Evolutionary conservation across 2,113 vertebrate genomes (phyloP).

Genomic region (Tachuris rubrigastra): DNA sequence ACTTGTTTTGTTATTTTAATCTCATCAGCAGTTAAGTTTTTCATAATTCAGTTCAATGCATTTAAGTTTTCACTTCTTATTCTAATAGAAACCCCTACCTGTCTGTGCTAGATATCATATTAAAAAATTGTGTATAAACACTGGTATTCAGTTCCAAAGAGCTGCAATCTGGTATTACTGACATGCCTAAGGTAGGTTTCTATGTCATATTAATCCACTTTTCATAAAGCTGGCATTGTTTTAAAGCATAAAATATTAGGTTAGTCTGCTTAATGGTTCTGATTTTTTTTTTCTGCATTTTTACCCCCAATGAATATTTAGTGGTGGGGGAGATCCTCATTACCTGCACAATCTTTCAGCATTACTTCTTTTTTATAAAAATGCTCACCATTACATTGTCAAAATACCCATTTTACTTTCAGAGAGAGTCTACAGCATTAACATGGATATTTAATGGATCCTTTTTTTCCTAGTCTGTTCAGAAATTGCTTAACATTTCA

Average conservation of each 20-base stretch:
- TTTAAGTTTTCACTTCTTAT: neutral
- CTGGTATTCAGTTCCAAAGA: neutral
- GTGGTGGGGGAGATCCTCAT: neutral
- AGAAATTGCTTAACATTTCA: neutral
- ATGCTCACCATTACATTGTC: neutral
- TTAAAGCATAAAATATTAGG: neutral
- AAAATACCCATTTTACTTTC: neutral
- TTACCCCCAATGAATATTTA: neutral
- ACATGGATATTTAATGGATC: neutral
- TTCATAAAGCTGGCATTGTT: neutral
- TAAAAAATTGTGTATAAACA: neutral
- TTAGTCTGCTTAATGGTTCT: neutral
- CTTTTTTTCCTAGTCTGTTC: neutral
- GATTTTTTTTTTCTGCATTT: neutral
- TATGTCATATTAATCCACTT: neutral
- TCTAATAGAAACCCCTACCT: neutral
- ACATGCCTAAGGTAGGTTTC: neutral
- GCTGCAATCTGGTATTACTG: neutral
- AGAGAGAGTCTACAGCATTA: neutral
- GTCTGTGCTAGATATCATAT: neutral
- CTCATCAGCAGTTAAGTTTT: neutral
- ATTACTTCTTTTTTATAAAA: neutral
- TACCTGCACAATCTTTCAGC: neutral
- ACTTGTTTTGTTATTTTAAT: neutral
- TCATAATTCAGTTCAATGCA: neutral